Conservation (phyloP, 2,797 vertebrate species). For the Enteromius treurensis region DNA sequence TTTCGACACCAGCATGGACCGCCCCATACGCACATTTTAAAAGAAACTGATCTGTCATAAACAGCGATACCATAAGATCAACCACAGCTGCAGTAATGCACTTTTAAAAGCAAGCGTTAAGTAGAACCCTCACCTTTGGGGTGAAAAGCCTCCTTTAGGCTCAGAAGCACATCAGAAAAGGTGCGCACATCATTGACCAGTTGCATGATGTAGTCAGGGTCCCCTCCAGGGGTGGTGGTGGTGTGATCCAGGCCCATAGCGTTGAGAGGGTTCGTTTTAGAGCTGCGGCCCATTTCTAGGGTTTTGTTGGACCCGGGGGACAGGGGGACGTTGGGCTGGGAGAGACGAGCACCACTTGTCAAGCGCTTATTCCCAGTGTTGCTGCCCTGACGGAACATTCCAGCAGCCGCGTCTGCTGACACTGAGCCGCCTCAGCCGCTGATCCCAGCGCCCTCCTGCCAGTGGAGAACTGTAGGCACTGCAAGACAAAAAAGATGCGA, state of each 20-base stretch:
- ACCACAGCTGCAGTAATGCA: not conserved
- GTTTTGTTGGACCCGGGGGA: slow-evolving; percentile 75
- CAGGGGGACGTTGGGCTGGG: slow-evolving; percentile 75
- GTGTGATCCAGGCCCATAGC: slow-evolving; percentile 81
- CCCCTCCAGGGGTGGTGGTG: slow-evolving; percentile 80
- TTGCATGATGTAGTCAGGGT: slow-evolving; percentile 93
- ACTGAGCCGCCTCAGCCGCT: slow-evolving; percentile 62
- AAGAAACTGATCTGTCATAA: not conserved
- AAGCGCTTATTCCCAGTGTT: slow-evolving; percentile 73
- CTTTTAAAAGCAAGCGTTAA: not conserved
- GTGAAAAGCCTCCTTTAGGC: slow-evolving; percentile 89
- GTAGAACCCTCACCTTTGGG: slow-evolving; percentile 83
- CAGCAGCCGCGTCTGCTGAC: slow-evolving; percentile 67
- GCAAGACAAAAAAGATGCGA: not conserved
- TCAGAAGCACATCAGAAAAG: slow-evolving; percentile 91
- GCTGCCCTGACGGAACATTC: slow-evolving; percentile 81
- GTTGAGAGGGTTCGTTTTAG: slow-evolving; percentile 77
- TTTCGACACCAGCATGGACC: slow-evolving; percentile 52
- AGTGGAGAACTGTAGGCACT: slow-evolving; percentile 44
- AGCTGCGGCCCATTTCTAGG: slow-evolving; percentile 84
- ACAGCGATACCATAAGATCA: not conserved
- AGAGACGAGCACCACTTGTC: slow-evolving; percentile 76
- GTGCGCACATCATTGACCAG: slow-evolving; percentile 92
- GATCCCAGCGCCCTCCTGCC: slow-evolving; percentile 58
- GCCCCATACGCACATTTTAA: slow-evolving; percentile 10